Evolutionary conservation across 2,797 vertebrate species (phyloP).

Genomic region (Ispidina picta): DNA sequence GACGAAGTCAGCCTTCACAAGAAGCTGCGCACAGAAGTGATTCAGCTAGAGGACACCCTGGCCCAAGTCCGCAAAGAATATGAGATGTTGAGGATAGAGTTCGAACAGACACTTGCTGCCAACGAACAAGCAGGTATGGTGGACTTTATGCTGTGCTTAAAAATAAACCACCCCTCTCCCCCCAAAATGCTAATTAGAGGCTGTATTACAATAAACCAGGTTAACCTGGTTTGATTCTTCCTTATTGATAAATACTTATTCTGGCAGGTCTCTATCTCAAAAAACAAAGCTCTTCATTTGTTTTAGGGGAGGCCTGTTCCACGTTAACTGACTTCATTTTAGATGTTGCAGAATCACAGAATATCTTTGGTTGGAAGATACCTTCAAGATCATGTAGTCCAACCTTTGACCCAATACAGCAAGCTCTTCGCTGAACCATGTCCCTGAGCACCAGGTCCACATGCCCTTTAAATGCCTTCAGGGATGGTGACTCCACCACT

Average conservation of each 20-base stretch:
- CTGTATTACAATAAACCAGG: background rate
- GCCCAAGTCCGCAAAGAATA: conserved; percentile 98
- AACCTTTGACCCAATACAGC: too few species aligned
- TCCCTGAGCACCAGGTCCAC: too few species aligned
- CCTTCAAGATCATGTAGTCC: too few species aligned
- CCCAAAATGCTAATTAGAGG: fast-evolving
- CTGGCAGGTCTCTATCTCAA: background rate
- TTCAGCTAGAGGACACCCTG: conserved; percentile 95
- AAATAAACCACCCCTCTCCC: background rate
- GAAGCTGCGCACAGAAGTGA: conserved; percentile 95
- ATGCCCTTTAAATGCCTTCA: too few species aligned
- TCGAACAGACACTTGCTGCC: conserved; percentile 96
- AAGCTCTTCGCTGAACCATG: too few species aligned
- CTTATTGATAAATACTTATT: background rate
- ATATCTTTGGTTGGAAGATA: too few species aligned
- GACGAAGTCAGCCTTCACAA: conserved; percentile 95
- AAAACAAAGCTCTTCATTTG: background rate
- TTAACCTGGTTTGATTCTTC: background rate
- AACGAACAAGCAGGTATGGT: conserved; percentile 94
- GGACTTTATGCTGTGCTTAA: background rate
- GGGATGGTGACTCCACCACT: too few species aligned
- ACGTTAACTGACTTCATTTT: background rate
- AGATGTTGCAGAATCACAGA: background rate
- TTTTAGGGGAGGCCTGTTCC: background rate
- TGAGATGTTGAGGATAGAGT: conserved; percentile 97